phyloP scores from a whole-genome alignment of 2,797 vertebrate species.

The Tamandua tetradactyla region DNA sequence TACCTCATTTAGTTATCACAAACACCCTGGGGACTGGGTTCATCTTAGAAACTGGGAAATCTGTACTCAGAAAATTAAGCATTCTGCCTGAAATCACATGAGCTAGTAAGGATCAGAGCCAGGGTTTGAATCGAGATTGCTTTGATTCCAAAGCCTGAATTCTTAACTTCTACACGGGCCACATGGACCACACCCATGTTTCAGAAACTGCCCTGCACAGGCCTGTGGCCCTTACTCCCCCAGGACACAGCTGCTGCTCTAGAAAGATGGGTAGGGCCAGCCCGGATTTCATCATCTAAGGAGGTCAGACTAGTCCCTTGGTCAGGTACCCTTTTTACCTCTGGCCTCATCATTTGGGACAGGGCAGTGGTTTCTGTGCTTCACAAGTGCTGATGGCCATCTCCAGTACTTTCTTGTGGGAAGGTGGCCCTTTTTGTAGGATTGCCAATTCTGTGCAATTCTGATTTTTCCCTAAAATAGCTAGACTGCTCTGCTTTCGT shows the following conservation, averaged over 20 bases:
- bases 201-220: not conserved
- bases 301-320: not conserved
- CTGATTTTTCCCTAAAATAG: not conserved
- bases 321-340: not conserved
- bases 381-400: not conserved
- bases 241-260: not conserved
- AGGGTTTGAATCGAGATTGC: conserved; percentile 10
- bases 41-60: not conserved
- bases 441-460: not conserved
- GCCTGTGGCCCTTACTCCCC: not conserved
- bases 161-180: not conserved
- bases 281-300: not conserved
- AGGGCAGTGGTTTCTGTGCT: not conserved
- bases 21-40: not conserved
- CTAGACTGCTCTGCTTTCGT: not conserved
- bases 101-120: not conserved
- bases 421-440: not conserved
- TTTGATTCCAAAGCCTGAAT: not conserved
- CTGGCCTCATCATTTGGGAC: not conserved
- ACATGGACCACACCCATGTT: not conserved
- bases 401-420: not conserved
- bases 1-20: not conserved
- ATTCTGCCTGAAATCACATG: not conserved
- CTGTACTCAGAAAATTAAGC: not conserved
- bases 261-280: not conserved